phyloP scores from a whole-genome alignment of 1,140 invertebrate species.

The Heliconius eleuchia region DNA sequence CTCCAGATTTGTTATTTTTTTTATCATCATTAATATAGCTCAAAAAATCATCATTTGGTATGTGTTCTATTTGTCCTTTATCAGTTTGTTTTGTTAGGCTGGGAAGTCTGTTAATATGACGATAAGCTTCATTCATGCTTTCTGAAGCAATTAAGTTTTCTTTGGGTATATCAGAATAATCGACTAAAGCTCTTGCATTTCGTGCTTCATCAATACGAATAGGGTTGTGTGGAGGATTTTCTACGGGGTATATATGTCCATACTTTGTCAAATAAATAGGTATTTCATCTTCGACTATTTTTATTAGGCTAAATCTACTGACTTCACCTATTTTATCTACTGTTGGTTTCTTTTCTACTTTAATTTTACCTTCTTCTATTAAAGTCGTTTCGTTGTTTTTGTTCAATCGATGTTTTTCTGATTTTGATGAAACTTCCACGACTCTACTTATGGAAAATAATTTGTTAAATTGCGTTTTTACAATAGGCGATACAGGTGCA shows the following conservation, averaged over 20 bases:
- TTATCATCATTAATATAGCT: conserved; percentile 71
- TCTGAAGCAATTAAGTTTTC: conserved; percentile 77
- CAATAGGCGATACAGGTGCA: conserved; percentile 58
- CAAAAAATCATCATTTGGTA: conserved; percentile 63
- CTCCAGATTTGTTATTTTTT: conserved; percentile 52
- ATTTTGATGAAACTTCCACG: conserved; percentile 84
- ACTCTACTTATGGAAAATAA: conserved; percentile 85
- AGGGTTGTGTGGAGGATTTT: conserved; percentile 76
- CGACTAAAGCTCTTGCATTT: conserved; percentile 74
- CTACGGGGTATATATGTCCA: conserved; percentile 78
- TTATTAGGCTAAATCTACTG: conserved; percentile 84
- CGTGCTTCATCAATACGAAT: conserved; percentile 79
- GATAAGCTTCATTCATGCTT: conserved; percentile 78
- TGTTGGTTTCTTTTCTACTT: conserved; percentile 81
- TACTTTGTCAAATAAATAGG: conserved; percentile 79
- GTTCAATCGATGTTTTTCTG: conserved; percentile 81
- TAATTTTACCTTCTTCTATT: conserved; percentile 76
- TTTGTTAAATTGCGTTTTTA: conserved; percentile 82
- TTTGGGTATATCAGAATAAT: conserved; percentile 68
- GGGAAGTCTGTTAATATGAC: conserved; percentile 64
- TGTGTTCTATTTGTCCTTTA: conserved; percentile 51
- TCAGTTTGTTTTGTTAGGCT: conserved; percentile 40
- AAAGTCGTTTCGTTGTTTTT: conserved; percentile 82
- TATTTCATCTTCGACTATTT: conserved; percentile 83
- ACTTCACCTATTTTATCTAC: conserved; percentile 85